Percentiles rank a stretch among this genome's conserved stretches.
phyloP scores from a whole-genome alignment of 2,113 vertebrate species.

The Lepus timidus region DNA sequence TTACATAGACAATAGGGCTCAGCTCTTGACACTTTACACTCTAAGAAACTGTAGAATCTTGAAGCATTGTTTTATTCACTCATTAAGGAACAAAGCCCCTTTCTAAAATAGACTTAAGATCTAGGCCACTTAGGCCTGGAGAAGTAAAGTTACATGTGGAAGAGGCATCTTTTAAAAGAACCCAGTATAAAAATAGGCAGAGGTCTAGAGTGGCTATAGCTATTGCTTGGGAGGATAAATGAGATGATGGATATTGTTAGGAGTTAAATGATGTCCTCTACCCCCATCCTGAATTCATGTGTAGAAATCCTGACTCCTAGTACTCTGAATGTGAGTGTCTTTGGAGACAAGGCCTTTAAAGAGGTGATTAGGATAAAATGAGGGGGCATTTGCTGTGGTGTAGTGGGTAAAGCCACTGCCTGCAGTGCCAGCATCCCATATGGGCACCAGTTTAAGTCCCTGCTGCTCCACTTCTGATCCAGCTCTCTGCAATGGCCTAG shows the following conservation, averaged over 20 bases:
- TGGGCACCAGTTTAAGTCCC: no score
- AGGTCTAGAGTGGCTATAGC: neutral
- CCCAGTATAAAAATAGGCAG: neutral
- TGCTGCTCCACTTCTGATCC: no score
- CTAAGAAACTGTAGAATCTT: conserved; percentile 2
- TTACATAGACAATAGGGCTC: neutral
- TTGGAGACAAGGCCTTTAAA: conserved; percentile 1
- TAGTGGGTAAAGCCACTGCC: no score
- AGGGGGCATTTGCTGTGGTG: neutral
- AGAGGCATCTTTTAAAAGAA: neutral
- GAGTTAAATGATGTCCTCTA: no score
- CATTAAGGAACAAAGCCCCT: neutral
- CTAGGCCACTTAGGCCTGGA: neutral
- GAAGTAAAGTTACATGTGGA: neutral
- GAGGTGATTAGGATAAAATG: neutral
- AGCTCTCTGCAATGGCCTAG: no score
- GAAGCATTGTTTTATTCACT: neutral
- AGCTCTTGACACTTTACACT: neutral
- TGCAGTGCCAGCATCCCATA: no score
- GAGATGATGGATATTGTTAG: neutral
- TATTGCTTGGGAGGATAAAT: neutral
- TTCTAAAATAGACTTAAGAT: neutral
- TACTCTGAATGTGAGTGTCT: neutral
- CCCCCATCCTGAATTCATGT: neutral
- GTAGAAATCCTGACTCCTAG: neutral